Evolutionary conservation across 2,888 invertebrate genomes (phyloP).

Genomic region (Microctonus brassicae): DNA sequence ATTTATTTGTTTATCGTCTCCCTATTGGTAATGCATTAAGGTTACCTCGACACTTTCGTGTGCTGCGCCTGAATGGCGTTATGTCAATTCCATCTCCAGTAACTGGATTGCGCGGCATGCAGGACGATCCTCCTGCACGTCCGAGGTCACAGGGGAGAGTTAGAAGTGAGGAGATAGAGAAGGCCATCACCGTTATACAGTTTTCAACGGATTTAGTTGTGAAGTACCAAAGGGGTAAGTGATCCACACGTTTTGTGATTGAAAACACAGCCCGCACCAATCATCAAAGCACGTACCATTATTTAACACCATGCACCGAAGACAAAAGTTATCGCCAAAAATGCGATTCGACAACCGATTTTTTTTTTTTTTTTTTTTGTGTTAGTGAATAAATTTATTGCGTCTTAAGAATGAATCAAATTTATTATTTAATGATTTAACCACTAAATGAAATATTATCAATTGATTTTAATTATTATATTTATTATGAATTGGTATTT

Average conservation of each 20-base stretch:
- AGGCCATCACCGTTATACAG: constrained; percentile 1
- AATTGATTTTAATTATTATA: too few relatives aligned
- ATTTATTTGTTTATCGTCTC: background rate
- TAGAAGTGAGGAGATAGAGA: background rate
- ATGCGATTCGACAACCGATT: constrained; percentile 12
- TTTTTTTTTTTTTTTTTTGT: constrained; percentile 12
- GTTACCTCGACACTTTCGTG: constrained; percentile 68
- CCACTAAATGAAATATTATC: background rate
- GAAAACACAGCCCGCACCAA: constrained; percentile 28
- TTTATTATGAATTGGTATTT: background rate
- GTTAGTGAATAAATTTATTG: constrained; percentile 34
- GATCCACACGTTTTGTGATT: constrained; percentile 18
- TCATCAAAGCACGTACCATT: constrained; percentile 42
- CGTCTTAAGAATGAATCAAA: constrained; percentile 39
- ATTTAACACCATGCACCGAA: constrained; percentile 35
- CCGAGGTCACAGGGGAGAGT: constrained; percentile 14
- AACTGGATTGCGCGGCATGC: constrained; percentile 76
- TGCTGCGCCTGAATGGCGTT: constrained; percentile 70
- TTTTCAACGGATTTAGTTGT: background rate
- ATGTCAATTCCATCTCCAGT: constrained; percentile 75
- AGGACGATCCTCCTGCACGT: constrained; percentile 62
- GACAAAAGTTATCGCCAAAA: constrained; percentile 33
- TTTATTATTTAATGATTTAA: background rate
- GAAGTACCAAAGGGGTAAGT: constrained; percentile 2
- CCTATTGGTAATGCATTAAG: constrained; percentile 28